Base-by-base conservation (phyloP, 2,113 vertebrate species). In the Electrona antarctica region DNA sequence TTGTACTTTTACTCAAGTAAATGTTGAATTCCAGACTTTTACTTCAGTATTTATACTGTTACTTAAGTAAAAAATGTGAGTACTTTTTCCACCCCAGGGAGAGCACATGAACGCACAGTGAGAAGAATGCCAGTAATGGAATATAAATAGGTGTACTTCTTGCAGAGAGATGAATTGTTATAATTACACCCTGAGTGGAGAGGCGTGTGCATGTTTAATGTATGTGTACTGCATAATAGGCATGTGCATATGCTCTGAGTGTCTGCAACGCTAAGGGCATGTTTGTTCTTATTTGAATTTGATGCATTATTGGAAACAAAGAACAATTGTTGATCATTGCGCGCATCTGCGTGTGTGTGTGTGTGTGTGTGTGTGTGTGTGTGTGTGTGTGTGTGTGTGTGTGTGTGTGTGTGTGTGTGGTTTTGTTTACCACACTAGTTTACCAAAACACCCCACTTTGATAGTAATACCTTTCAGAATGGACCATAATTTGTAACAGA, bases 71-170 rank as follows among this genome's bases (percentile, higher is more conserved):
- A 21, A 21, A 21, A 21, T 1, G 2, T 21, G 21, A 21, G 21
- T 21, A 21, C 21, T 21, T 21, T 21, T 21, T 21, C 21, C 21
- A 21, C 21, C 21, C 21, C 21, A 21, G 47, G 0, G 0, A 12
- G 4, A 76, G 51, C 60, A 63, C 49, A 60, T 6, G 78, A 58
- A 9, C 56, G 0, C 13, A 58, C 15, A 11, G n/a, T 21, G 21
- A 59, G 4, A 52, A 4, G 56, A 67, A 70, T 51, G 68, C 76
- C 74, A 69, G 63, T 78, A 70, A 85, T 76, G 67, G 80, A 79
- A 89, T 82, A 86, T 77, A 85, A 86, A 88, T 83, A 80, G 82
- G 65, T 78, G 73, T 77, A 83, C 21, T 21, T 68, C 71, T 60
- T 21, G n/a, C 21, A 33, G 15, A 21, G 29, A 78, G 69, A 80